A percentile compares a stretch with the other conserved stretches of the same genome.
Evolutionary conservation across 2,113 vertebrate genomes (phyloP).

Genomic region (Mustela lutreola): DNA sequence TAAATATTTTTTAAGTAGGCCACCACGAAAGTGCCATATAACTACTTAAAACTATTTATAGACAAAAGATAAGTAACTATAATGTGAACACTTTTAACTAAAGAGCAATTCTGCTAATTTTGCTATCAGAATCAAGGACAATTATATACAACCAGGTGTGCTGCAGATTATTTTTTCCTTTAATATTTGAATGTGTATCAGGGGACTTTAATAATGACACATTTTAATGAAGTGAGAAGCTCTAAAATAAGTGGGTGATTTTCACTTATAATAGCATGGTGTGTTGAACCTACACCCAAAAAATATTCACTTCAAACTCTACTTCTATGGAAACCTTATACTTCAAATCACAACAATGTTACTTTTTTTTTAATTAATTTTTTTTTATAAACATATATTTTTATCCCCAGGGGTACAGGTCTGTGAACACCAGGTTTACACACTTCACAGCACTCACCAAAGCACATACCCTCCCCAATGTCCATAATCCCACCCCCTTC

Average conservation of each 20-base stretch:
- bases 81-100: constrained; percentile 60
- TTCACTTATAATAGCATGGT: constrained; percentile 51
- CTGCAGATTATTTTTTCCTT: constrained; percentile 62
- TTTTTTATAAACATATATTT: too few relatives aligned
- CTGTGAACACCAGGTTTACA: too few relatives aligned
- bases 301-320: constrained; percentile 51
- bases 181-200: constrained; percentile 61
- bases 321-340: constrained; percentile 37
- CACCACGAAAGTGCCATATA: background rate
- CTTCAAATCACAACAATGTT: constrained; percentile 3
- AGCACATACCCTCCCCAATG: too few relatives aligned
- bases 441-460: too few relatives aligned
- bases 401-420: too few relatives aligned
- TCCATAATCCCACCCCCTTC: too few relatives aligned
- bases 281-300: background rate
- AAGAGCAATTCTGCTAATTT: constrained; percentile 72
- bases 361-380: background rate
- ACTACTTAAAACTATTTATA: constrained; percentile 63
- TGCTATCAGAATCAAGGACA: constrained; percentile 72
- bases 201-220: constrained; percentile 63
- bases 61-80: constrained; percentile 55
- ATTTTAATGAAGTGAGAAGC: constrained; percentile 63
- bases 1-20: constrained; percentile 44
- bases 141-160: constrained; percentile 78
- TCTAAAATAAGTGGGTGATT: constrained; percentile 76